Evolutionary conservation across 2,797 vertebrate genomes (phyloP).

Genomic region (Sardinella longiceps): DNA sequence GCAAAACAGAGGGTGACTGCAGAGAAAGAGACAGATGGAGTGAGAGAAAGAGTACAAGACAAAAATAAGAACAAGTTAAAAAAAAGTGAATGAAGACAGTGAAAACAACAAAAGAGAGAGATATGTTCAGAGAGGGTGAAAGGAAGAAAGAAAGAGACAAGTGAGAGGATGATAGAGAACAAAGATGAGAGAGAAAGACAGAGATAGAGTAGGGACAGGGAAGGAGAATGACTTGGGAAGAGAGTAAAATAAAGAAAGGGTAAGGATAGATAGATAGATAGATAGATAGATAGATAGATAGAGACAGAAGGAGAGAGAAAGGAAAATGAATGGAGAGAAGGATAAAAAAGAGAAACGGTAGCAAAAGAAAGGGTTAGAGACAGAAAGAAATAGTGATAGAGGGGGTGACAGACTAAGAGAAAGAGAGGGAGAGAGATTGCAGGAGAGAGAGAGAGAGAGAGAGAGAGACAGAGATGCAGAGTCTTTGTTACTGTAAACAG

Average conservation of each 20-base stretch:
- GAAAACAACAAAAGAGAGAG: too few species aligned
- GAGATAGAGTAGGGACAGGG: too few species aligned
- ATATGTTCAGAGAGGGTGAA: background rate
- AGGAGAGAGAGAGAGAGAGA: background rate
- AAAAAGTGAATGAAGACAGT: too few species aligned
- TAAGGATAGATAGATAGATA: background rate
- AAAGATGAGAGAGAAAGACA: background rate
- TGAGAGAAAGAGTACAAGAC: background rate
- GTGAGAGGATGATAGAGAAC: background rate
- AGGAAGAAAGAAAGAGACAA: background rate
- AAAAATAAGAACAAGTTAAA: too few species aligned
- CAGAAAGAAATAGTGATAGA: too few species aligned
- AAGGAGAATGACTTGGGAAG: background rate
- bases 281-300: background rate
- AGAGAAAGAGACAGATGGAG: background rate
- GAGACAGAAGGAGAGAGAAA: slow-evolving; percentile 33
- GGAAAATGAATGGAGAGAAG: background rate
- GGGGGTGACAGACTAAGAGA: background rate
- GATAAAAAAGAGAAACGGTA: background rate
- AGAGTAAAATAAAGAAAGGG: too few species aligned
- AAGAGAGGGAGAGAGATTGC: background rate
- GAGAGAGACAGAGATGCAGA: background rate
- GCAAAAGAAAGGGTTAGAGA: background rate
- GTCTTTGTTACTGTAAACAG: background rate
- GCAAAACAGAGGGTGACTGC: too few species aligned